phyloP scores from a whole-genome alignment of 2,888 invertebrate genomes.

The Clitarchus hookeri region DNA sequence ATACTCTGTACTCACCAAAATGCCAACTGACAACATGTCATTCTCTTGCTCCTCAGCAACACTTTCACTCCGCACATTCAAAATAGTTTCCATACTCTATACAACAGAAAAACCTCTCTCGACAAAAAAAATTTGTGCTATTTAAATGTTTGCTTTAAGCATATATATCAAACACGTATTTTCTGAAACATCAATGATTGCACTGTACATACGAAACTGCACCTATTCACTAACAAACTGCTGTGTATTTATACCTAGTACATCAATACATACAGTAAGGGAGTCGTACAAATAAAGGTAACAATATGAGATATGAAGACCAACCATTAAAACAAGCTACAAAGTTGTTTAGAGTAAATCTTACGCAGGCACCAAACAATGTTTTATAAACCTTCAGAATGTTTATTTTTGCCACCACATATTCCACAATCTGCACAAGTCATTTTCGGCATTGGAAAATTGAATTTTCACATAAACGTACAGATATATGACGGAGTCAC shows the following conservation, averaged over 20 bases:
- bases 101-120: too few relatives aligned
- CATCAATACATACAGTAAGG: background rate
- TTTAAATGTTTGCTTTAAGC: too few relatives aligned
- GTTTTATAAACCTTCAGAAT: background rate
- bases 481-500: too few relatives aligned
- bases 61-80: too few relatives aligned
- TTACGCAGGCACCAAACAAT: background rate
- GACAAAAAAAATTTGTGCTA: too few relatives aligned
- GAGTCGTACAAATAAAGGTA: background rate
- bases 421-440: background rate
- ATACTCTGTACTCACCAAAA: too few relatives aligned
- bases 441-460: background rate
- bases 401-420: background rate
- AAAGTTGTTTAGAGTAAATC: background rate
- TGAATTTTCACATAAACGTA: background rate
- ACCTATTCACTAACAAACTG: background rate
- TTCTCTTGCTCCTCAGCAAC: too few relatives aligned
- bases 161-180: too few relatives aligned
- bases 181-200: background rate
- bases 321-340: background rate
- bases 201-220: background rate
- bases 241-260: background rate
- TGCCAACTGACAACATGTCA: too few relatives aligned
- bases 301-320: background rate
- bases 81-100: too few relatives aligned